phyloP scores from a whole-genome alignment of 2,113 vertebrate species.

The Dipodomys ordii region DNA sequence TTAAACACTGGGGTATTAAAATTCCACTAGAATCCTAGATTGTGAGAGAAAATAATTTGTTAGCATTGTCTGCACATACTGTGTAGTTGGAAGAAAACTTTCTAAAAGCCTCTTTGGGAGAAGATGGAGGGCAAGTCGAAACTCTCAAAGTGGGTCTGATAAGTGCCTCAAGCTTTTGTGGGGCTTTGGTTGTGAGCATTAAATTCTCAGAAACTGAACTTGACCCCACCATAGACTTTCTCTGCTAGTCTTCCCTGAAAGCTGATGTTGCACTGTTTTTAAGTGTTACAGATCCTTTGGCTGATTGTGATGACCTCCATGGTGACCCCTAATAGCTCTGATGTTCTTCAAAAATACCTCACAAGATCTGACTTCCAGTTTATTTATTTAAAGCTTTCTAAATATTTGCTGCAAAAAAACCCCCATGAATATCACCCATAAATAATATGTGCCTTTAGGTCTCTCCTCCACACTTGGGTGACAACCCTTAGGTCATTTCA shows the following conservation, averaged over 20 bases:
- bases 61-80: not conserved
- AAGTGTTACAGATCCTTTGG: not conserved
- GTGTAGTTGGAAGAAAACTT: not conserved
- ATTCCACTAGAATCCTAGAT: not conserved
- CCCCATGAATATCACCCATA: not conserved
- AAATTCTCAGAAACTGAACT: not conserved
- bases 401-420: not conserved
- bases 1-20: not conserved
- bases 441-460: not conserved
- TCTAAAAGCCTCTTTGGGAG: not conserved
- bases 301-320: not conserved
- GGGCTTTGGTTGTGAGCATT: not conserved
- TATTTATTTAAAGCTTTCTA: constrained; percentile 9
- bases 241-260: not conserved
- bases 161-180: not conserved
- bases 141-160: not conserved
- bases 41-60: not conserved
- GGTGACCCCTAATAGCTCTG: not conserved
- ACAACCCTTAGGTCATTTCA: not conserved
- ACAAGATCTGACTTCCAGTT: not conserved
- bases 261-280: not conserved
- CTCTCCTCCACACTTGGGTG: not conserved
- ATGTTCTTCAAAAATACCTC: not conserved
- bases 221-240: not conserved
- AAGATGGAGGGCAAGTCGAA: not conserved